Evolutionary conservation across 2,888 invertebrate species (phyloP).

Genomic region (Enchytraeus crypticus): DNA sequence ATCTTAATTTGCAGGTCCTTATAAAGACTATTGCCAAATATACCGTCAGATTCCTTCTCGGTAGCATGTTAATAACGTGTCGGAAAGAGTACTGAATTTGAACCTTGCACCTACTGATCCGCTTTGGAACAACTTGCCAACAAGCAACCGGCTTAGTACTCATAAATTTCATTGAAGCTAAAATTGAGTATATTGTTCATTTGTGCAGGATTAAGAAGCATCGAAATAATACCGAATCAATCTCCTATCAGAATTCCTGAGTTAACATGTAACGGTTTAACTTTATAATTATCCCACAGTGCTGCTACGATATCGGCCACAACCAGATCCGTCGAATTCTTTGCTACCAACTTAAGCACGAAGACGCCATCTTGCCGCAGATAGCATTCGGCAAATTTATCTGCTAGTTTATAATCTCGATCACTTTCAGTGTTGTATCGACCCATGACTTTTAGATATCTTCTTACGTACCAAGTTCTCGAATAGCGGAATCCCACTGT

Average conservation of each 20-base stretch:
- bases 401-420: slow-evolving; percentile 25
- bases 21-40: too few relatives aligned
- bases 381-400: slow-evolving; percentile 29
- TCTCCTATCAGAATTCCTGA: slow-evolving; percentile 4
- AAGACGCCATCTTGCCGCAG: slow-evolving; percentile 29
- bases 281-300: slow-evolving; percentile 30
- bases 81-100: too few relatives aligned
- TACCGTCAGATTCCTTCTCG: too few relatives aligned
- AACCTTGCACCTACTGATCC: too few relatives aligned
- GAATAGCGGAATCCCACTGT: slow-evolving; percentile 45
- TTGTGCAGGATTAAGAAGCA: too few relatives aligned
- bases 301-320: slow-evolving; percentile 30
- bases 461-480: slow-evolving; percentile 48
- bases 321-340: slow-evolving; percentile 31
- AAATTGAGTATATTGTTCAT: too few relatives aligned
- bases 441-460: slow-evolving; percentile 49
- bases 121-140: too few relatives aligned
- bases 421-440: slow-evolving; percentile 27
- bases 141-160: too few relatives aligned
- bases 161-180: too few relatives aligned
- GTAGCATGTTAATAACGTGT: too few relatives aligned
- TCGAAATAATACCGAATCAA: too few relatives aligned
- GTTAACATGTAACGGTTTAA: slow-evolving; percentile 29
- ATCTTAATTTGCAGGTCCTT: too few relatives aligned
- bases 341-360: slow-evolving; percentile 29